phyloP scores from a whole-genome alignment of 1,140 invertebrate species.

The Drosophila simulans region DNA sequence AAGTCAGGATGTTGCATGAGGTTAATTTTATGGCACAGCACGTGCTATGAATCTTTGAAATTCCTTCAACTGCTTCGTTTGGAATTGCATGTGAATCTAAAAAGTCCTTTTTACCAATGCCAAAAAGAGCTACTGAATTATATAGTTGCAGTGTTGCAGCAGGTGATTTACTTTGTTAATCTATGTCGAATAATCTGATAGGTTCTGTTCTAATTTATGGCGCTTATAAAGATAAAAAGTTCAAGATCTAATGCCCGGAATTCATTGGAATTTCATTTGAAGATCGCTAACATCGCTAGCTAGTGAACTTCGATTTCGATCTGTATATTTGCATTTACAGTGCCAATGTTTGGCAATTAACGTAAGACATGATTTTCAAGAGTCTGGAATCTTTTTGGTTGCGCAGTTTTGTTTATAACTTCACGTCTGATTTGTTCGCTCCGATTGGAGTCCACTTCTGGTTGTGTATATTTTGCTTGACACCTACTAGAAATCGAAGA shows the following conservation, averaged over 20 bases:
- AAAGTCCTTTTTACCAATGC: too few species aligned
- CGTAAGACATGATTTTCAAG: constrained; percentile 13
- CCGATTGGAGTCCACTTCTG: constrained; percentile 16
- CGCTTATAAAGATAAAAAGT: constrained; percentile 1
- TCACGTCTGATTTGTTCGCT: constrained; percentile 7
- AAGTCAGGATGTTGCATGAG: constrained; percentile 34
- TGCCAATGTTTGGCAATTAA: constrained; percentile 37
- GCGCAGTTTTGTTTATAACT: constrained; percentile 21
- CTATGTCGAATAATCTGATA: background rate
- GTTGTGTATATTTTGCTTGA: constrained; percentile 12
- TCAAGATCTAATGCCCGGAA: background rate
- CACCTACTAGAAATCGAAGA: background rate
- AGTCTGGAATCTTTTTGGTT: constrained; percentile 18
- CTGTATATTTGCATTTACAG: constrained; percentile 10
- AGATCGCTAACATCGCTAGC: constrained; percentile 8
- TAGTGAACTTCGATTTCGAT: constrained; percentile 23
- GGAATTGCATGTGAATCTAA: constrained; percentile 9
- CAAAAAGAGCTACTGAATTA: too few species aligned
- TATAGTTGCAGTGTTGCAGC: background rate
- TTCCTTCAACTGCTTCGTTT: constrained; percentile 1
- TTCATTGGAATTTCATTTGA: constrained; percentile 13
- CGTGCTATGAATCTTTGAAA: background rate
- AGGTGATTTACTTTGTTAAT: background rate
- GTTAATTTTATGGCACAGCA: constrained; percentile 14
- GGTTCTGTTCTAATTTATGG: background rate